Evolutionary conservation across 2,888 invertebrate genomes (phyloP), one percentile per base, ranked within the genome.

Genomic region (Escarpia spicata): DNA sequence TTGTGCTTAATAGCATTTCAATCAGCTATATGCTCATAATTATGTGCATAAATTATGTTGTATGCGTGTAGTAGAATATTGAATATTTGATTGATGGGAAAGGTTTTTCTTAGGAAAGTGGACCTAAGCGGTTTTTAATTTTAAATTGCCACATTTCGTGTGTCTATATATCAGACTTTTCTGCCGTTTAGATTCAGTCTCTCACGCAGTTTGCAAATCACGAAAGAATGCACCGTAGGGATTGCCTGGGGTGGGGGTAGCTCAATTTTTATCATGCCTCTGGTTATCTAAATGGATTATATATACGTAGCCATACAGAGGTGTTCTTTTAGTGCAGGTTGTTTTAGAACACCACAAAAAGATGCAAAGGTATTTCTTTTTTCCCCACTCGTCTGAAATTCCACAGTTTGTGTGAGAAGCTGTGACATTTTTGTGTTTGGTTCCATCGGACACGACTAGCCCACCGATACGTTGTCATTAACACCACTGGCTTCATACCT

Each of bases 251-350:
- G 52, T 9, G 9, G 52, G 10, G 52, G 9, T 52, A 52, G 15
- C 52, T 52, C 6, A 52, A 3, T 75, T 75, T 75, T 75, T 75
- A 15, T 26, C 75, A 75, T 26, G 26, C 26, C 75, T 75, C 3
- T n/a, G 75, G 19, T 75, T 75, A 75, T n/a, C 19, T 75, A 75
- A n/a, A n/a, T 75, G n/a, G 75, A 75, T 75, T 75, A 75, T 75
- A 26, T 26, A 75, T 26, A 75, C 75, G 12, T 52, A 75, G 19
- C 3, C 75, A 26, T 6, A 26, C 75, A 75, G 6, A 75, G 75
- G 75, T 75, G 75, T n/a, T 75, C 75, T 75, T 75, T n/a, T 75
- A 75, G 75, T n/a, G 75, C 75, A 75, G 26, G n/a, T 75, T 75
- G 75, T 75, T 75, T 75, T 75, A 26, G 26, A 75, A 75, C n/a